A percentile compares a stretch with the other conserved stretches of the same genome.
phyloP scores from a whole-genome alignment of 2,888 invertebrate species.

The Parapristionchus giblindavisi region DNA sequence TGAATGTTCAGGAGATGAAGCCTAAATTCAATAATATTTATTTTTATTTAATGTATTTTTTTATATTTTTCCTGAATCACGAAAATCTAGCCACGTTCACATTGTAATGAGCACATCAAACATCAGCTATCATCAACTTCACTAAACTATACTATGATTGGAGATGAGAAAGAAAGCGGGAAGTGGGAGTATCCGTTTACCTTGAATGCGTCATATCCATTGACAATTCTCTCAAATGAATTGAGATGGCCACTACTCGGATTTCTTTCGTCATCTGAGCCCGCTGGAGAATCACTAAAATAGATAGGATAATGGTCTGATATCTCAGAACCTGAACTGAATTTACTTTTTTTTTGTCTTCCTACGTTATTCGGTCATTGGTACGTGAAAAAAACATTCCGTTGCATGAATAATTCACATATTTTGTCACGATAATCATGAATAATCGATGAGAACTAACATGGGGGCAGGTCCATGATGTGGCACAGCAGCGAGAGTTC shows the following conservation, averaged over 20 bases:
- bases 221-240: slow-evolving; percentile 55
- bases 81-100: too few species aligned
- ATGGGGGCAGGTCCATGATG: neutral
- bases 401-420: neutral
- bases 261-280: slow-evolving; percentile 28
- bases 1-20: slow-evolving; percentile 51
- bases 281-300: slow-evolving; percentile 22
- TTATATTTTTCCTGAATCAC: too few species aligned
- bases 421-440: neutral
- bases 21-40: slow-evolving; percentile 39
- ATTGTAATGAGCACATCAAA: too few species aligned
- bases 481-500: slow-evolving; percentile 48
- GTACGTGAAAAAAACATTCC: neutral
- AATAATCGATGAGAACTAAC: neutral
- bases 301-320: neutral
- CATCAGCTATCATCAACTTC: too few species aligned
- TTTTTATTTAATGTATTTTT: neutral
- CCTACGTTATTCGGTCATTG: neutral
- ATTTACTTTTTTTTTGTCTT: neutral
- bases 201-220: slow-evolving; percentile 54
- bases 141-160: neutral
- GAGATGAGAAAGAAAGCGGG: neutral
- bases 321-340: neutral
- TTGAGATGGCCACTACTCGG: slow-evolving; percentile 43
- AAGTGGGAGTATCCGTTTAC: neutral